Conservation (phyloP, 2,888 invertebrate species). For the Agonopterix subpropinquella region DNA sequence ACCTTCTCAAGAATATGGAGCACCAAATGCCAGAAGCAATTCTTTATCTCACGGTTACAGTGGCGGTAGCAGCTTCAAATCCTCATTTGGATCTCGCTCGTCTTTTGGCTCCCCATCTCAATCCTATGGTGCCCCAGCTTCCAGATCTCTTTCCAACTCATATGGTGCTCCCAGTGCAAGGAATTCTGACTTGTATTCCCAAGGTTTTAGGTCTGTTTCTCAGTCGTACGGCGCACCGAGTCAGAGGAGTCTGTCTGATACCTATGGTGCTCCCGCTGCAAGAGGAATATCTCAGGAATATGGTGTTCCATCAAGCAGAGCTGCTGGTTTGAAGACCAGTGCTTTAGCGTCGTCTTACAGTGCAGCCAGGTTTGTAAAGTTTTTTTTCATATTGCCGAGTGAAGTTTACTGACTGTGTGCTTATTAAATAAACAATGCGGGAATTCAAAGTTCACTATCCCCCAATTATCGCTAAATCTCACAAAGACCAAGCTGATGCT, state of each 20-base stretch:
- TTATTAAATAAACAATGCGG: too few species aligned
- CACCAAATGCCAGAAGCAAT: slow-evolving; percentile 16
- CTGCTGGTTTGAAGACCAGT: slow-evolving; percentile 43
- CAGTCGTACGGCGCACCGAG: slow-evolving; percentile 28
- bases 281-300: slow-evolving; percentile 53
- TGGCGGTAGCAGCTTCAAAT: slow-evolving; percentile 17
- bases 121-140: slow-evolving; percentile 17
- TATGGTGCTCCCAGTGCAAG: slow-evolving; percentile 32
- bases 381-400: not conserved
- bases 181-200: slow-evolving; percentile 29
- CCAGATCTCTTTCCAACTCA: slow-evolving; percentile 23
- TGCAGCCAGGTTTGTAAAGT: slow-evolving; percentile 29
- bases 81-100: slow-evolving; percentile 22
- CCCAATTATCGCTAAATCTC: too few species aligned
- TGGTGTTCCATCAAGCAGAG: slow-evolving; percentile 39
- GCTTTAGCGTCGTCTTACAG: slow-evolving; percentile 48
- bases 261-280: slow-evolving; percentile 55
- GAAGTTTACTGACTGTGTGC: too few species aligned
- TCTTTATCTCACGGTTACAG: slow-evolving; percentile 25
- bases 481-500: too few species aligned
- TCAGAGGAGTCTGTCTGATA: slow-evolving; percentile 29
- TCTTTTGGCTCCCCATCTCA: slow-evolving; percentile 23
- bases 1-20: slow-evolving; percentile 32
- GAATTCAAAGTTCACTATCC: too few species aligned
- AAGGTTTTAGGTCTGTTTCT: slow-evolving; percentile 36